A percentile compares a stretch with the other conserved stretches of the same genome.
Evolutionary conservation across 2,888 invertebrate species (phyloP).

Genomic region (Resseliella maxima): DNA sequence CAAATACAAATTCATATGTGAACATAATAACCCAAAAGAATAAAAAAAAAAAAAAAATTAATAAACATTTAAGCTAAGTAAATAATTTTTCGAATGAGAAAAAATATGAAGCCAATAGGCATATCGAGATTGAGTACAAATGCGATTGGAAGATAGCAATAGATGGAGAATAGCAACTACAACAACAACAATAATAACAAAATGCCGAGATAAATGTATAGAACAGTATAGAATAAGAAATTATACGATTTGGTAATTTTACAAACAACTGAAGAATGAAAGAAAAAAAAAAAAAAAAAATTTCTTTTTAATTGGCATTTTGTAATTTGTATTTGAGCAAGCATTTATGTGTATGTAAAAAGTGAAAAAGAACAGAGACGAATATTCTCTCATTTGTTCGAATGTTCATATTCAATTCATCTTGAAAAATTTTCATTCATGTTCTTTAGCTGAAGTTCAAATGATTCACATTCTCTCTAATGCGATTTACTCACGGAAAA

Average conservation of each 20-base stretch:
- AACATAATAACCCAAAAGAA: background rate
- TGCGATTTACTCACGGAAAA: background rate
- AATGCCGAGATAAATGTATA: background rate
- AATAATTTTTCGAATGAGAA: background rate
- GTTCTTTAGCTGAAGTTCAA: background rate
- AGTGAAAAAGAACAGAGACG: too few species aligned
- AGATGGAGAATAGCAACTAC: background rate
- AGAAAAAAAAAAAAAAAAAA: background rate
- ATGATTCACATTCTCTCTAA: background rate
- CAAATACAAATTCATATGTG: background rate
- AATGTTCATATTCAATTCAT: conserved; percentile 23
- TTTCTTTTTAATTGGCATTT: conserved; percentile 53
- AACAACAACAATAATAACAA: background rate
- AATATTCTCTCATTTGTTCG: background rate
- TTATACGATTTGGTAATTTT: conserved; percentile 39
- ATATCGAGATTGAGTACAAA: background rate
- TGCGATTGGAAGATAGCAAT: background rate
- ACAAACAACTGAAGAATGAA: too few species aligned
- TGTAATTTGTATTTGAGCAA: conserved; percentile 17
- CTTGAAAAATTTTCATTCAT: background rate
- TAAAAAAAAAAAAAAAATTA: background rate
- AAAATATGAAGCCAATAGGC: conserved; percentile 9
- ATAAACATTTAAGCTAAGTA: conserved; percentile 41
- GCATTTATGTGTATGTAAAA: background rate
- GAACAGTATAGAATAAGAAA: conserved; percentile 3